Evolutionary conservation across 2,113 vertebrate species (phyloP).

Genomic region (Ardeotis arabs): DNA sequence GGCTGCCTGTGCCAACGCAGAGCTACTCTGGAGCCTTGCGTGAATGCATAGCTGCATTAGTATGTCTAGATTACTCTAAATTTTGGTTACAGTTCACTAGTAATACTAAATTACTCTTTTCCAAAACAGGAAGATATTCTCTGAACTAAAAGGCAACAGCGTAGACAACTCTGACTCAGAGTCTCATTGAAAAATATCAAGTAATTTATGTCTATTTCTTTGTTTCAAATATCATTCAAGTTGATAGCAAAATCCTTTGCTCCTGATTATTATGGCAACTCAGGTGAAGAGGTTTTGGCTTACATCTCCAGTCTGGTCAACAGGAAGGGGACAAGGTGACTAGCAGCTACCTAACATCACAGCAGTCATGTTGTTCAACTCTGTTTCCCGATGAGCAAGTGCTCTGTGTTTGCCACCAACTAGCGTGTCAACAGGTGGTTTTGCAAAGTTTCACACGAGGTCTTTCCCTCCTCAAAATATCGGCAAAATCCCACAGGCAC

Average conservation of each 20-base stretch:
- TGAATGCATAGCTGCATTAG: not conserved
- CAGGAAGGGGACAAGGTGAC: fast-evolving
- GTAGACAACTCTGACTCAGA: not conserved
- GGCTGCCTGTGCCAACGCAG: not conserved
- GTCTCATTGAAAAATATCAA: not conserved
- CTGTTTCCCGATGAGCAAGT: not conserved
- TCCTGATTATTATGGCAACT: not conserved
- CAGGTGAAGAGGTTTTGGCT: not conserved
- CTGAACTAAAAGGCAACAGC: not conserved
- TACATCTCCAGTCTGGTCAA: not conserved
- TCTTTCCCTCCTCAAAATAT: not conserved
- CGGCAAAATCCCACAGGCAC: not conserved
- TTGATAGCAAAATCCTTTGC: not conserved
- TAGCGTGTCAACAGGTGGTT: fast-evolving
- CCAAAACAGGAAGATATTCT: not conserved
- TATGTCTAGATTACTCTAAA: conserved; percentile 2
- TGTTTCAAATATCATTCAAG: not conserved
- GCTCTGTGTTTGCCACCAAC: not conserved
- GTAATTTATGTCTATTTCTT: not conserved
- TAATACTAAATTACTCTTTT: conserved; percentile 8
- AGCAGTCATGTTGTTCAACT: not conserved
- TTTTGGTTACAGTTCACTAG: conserved; percentile 27
- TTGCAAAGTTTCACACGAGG: not conserved
- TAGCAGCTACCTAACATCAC: not conserved
- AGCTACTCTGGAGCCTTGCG: not conserved